These are phyloP conservation scores for Euclidia mi DNA, from an alignment of 2,888 invertebrate species.

Conservation along the genomic window DNA sequence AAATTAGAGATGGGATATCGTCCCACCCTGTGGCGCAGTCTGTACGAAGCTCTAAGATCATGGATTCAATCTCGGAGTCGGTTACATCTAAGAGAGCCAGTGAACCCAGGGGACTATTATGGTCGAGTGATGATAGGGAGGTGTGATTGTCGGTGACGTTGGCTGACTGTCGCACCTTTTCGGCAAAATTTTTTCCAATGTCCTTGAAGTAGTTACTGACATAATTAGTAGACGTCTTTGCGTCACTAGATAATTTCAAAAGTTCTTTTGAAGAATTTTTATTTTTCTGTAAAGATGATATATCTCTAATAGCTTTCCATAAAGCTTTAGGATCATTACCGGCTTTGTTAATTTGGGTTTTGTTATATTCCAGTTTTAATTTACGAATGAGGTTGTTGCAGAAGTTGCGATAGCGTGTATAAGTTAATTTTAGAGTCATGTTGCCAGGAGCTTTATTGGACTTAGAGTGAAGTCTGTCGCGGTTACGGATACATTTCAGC, in stretches of 20 bases:
- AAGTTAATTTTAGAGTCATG: slow-evolving; percentile 2
- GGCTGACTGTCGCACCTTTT: background rate
- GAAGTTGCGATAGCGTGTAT: slow-evolving; percentile 10
- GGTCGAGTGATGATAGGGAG: background rate
- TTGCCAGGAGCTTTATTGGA: slow-evolving; percentile 1
- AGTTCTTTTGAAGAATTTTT: background rate
- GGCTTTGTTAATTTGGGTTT: background rate
- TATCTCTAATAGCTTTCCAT: slow-evolving; percentile 2
- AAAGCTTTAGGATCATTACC: background rate
- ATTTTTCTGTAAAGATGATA: background rate
- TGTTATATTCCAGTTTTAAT: slow-evolving; percentile 5
- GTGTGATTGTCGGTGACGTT: background rate
- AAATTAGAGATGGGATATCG: background rate
- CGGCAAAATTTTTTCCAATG: background rate
- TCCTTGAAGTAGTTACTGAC: background rate
- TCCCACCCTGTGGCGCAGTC: slow-evolving; percentile 5
- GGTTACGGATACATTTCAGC: background rate
- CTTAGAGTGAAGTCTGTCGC: background rate
- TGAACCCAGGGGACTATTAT: background rate
- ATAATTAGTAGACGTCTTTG: background rate
- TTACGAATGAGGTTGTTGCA: slow-evolving; percentile 8
- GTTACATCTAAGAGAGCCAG: background rate
- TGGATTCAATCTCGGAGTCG: background rate
- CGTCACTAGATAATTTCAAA: background rate
- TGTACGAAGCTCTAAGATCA: background rate